Percentiles rank a stretch among this genome's conserved stretches.
These are phyloP conservation scores for Ciconia boyciana DNA, from an alignment of 2,113 vertebrate species.

Conservation along the genomic window DNA sequence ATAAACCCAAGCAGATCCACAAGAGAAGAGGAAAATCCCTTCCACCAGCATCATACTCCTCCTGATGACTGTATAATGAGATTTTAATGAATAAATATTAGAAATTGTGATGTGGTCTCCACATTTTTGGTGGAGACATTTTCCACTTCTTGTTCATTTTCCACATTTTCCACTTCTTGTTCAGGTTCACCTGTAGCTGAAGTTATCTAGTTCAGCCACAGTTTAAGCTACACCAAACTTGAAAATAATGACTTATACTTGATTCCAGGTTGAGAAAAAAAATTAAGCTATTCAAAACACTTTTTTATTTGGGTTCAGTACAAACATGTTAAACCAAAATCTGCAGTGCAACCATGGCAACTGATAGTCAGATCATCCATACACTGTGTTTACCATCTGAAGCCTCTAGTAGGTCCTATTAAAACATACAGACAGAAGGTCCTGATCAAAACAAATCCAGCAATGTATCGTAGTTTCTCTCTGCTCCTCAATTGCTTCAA, in stretches of 20 bases:
- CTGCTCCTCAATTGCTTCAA: not conserved
- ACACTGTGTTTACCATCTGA: not conserved
- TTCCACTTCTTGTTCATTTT: not conserved
- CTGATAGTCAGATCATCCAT: not conserved
- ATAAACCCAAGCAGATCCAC: not conserved
- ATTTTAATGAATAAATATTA: not conserved
- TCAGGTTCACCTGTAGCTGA: not conserved
- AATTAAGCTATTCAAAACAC: accelerated
- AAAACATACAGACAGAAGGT: not conserved
- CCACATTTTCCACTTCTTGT: not conserved
- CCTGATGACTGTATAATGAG: not conserved
- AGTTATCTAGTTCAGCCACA: not conserved
- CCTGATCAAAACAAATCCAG: not conserved
- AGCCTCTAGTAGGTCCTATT: not conserved
- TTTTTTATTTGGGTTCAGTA: not conserved
- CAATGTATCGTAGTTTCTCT: not conserved
- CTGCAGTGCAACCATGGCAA: not conserved
- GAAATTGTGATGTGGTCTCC: not conserved
- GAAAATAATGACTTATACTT: not conserved
- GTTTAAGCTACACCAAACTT: not conserved
- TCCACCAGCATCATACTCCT: not conserved
- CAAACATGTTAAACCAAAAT: not conserved
- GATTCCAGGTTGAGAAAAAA: not conserved
- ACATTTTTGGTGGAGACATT: not conserved
- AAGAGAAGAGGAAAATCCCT: not conserved